Evolutionary conservation across 2,888 invertebrate genomes (phyloP).

Genomic region (Empis livida): DNA sequence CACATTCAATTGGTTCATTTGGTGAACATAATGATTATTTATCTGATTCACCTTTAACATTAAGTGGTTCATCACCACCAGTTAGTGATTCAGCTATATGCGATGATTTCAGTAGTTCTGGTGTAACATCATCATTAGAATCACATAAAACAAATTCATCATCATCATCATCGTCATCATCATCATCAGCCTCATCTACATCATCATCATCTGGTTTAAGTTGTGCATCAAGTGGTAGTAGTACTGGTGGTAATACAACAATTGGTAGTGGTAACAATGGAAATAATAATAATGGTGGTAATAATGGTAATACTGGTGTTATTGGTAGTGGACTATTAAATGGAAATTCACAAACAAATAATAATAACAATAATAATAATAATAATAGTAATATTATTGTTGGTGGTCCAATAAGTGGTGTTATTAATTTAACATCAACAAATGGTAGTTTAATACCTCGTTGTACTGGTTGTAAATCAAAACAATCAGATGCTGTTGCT

Average conservation of each 20-base stretch:
- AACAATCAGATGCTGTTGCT: slow-evolving; percentile 87
- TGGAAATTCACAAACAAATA: slow-evolving; percentile 10
- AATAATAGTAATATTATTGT: slow-evolving; percentile 8
- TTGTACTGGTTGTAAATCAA: slow-evolving; percentile 94
- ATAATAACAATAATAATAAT: too few species aligned
- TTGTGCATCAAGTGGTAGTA: slow-evolving; percentile 27
- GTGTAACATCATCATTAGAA: slow-evolving; percentile 24
- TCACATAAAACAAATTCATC: slow-evolving; percentile 32
- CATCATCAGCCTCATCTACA: slow-evolving; percentile 14
- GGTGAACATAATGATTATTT: slow-evolving; percentile 67
- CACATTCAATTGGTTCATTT: slow-evolving; percentile 73
- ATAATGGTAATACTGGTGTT: slow-evolving; percentile 39
- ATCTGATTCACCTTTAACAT: slow-evolving; percentile 62
- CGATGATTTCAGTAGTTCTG: slow-evolving; percentile 43
- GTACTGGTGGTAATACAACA: slow-evolving; percentile 37
- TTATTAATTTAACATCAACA: slow-evolving; percentile 32
- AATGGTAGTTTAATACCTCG: slow-evolving; percentile 43
- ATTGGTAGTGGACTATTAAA: slow-evolving; percentile 31
- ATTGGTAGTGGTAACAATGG: slow-evolving; percentile 31
- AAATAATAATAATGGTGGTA: slow-evolving; percentile 5
- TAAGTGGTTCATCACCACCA: slow-evolving; percentile 79
- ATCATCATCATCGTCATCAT: slow-evolving; percentile 23
- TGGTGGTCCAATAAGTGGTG: slow-evolving; percentile 6
- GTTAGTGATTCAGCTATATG: slow-evolving; percentile 74
- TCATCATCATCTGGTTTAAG: slow-evolving; percentile 30